Conservation (phyloP, 2,888 invertebrate genomes). For the Pachymerium ferrugineum region DNA sequence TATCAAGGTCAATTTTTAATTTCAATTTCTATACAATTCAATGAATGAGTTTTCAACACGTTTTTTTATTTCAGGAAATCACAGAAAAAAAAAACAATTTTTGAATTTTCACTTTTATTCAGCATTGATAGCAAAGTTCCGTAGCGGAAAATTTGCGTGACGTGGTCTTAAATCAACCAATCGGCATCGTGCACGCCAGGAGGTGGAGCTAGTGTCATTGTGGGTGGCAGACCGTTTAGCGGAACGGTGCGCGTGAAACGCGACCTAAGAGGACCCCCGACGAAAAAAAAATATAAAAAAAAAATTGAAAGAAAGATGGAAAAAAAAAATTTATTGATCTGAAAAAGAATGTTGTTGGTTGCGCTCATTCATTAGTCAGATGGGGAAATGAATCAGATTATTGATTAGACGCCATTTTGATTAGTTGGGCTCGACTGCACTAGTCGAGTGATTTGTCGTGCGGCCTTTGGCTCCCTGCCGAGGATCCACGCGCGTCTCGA, state of each 20-base stretch:
- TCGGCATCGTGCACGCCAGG: background rate
- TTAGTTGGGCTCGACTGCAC: background rate
- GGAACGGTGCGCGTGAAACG: background rate
- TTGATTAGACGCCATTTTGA: background rate
- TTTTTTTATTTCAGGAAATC: too few species aligned
- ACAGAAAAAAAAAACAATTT: too few species aligned
- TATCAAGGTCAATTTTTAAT: too few species aligned
- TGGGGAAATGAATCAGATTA: background rate
- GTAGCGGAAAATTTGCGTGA: background rate
- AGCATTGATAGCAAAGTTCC: too few species aligned
- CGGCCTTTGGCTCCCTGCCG: background rate
- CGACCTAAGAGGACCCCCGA: background rate
- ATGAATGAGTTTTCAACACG: too few species aligned
- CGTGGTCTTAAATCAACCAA: background rate
- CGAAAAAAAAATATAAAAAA: background rate
- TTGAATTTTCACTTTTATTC: too few species aligned
- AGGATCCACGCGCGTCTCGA: background rate
- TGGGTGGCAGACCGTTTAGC: slow-evolving; percentile 7
- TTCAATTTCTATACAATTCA: too few species aligned
- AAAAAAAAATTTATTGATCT: background rate
- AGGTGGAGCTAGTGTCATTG: slow-evolving; percentile 8
- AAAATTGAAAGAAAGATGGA: background rate
- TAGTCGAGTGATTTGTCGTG: background rate
- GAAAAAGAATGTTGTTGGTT: too few species aligned
- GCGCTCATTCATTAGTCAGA: too few species aligned